A percentile compares a stretch with the other conserved stretches of the same genome.
phyloP scores from a whole-genome alignment of 2,113 vertebrate genomes.

The Empidonax alnorum region DNA sequence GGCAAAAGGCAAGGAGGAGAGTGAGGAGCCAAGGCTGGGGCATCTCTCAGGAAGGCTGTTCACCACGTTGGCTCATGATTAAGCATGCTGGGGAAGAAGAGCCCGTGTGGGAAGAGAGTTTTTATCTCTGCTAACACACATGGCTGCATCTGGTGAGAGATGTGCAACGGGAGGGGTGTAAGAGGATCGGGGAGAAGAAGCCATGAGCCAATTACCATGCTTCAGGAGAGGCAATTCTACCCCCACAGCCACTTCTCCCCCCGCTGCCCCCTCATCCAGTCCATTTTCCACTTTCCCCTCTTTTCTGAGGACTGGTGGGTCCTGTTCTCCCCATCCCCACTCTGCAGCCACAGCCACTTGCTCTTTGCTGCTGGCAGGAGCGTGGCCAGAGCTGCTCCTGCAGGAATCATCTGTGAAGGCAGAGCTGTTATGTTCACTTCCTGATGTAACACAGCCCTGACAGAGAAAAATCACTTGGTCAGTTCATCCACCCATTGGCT shows the following conservation, averaged over 20 bases:
- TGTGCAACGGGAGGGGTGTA: not conserved
- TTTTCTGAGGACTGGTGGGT: not conserved
- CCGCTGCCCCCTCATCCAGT: not conserved
- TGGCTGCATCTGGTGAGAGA: not conserved
- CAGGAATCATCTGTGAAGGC: not conserved
- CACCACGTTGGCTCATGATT: not conserved
- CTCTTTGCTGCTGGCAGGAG: not conserved
- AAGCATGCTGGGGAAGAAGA: not conserved
- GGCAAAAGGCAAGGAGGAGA: not conserved
- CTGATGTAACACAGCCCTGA: not conserved
- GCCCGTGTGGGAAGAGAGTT: not conserved
- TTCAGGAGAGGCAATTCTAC: not conserved
- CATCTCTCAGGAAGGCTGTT: not conserved
- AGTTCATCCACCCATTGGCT: not conserved
- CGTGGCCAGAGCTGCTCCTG: not conserved
- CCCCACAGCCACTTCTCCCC: not conserved
- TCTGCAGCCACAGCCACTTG: not conserved
- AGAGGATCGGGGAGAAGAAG: not conserved
- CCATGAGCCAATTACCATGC: not conserved
- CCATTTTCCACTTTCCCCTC: not conserved
- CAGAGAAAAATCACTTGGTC: not conserved
- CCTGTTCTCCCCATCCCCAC: not conserved
- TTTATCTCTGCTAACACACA: constrained; percentile 47
- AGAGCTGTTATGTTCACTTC: not conserved
- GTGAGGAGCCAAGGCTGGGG: not conserved